phyloP scores from a whole-genome alignment of 2,113 vertebrate genomes.

The Gymnobelideus leadbeateri region DNA sequence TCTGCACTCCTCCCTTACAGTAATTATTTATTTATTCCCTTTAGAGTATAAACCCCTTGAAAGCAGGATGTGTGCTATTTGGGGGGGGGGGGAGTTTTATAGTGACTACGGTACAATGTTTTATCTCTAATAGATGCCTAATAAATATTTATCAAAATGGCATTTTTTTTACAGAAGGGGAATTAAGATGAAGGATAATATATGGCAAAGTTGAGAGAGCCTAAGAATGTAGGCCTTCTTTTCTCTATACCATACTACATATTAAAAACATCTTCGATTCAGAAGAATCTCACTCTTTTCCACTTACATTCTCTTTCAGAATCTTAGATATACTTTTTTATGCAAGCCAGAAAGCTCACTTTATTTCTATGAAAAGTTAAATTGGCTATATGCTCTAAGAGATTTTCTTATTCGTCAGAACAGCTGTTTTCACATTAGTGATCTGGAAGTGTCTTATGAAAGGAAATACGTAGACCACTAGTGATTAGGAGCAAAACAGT shows the following conservation, averaged over 20 bases:
- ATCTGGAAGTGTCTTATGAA: background rate
- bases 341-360: background rate
- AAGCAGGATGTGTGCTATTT: background rate
- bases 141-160: background rate
- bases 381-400: background rate
- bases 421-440: background rate
- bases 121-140: background rate
- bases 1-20: background rate
- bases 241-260: background rate
- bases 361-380: background rate
- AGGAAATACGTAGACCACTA: background rate
- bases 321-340: background rate
- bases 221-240: background rate
- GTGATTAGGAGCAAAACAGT: background rate
- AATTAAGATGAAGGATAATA: background rate
- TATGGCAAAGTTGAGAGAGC: background rate
- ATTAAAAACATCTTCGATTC: background rate
- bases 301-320: background rate
- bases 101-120: background rate
- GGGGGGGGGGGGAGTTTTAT: background rate
- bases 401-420: background rate
- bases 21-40: background rate
- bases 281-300: background rate
- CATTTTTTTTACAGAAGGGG: background rate
- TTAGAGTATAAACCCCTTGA: background rate